Conservation (phyloP, 2,797 vertebrate genomes). For the Fringilla coelebs region DNA sequence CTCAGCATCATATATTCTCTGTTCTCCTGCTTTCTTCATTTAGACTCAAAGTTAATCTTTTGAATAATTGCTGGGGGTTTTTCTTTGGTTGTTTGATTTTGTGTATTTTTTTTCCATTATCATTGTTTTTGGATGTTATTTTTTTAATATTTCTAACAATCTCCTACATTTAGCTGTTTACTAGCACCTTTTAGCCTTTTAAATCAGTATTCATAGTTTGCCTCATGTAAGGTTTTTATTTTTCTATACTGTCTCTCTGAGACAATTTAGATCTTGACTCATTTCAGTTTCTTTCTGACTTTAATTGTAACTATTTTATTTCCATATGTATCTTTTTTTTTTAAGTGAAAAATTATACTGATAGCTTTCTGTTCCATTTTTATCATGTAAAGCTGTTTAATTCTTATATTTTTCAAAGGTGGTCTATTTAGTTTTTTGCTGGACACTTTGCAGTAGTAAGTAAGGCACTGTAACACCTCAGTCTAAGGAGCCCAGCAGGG, state of each 20-base stretch:
- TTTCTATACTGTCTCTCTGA: neutral
- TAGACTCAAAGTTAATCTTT: neutral
- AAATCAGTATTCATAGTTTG: neutral
- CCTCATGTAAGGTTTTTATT: neutral
- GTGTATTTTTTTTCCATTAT: neutral
- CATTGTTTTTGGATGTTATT: rapidly evolving
- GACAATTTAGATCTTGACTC: neutral
- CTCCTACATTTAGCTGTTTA: neutral
- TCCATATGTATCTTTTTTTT: neutral
- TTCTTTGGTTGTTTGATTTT: neutral
- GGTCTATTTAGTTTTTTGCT: neutral
- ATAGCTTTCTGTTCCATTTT: neutral
- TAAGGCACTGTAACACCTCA: neutral
- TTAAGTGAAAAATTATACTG: neutral
- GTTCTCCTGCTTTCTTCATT: neutral
- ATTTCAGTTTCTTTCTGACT: neutral
- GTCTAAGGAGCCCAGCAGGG: neutral
- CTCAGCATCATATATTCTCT: neutral
- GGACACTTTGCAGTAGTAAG: neutral
- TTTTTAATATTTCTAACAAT: neutral
- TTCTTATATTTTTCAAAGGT: neutral
- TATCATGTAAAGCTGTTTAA: neutral
- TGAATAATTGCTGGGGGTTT: neutral
- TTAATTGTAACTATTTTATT: neutral
- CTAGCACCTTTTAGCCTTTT: neutral